Base-by-base conservation (phyloP, 2,888 invertebrate species). In the Harpalus rufipes region DNA sequence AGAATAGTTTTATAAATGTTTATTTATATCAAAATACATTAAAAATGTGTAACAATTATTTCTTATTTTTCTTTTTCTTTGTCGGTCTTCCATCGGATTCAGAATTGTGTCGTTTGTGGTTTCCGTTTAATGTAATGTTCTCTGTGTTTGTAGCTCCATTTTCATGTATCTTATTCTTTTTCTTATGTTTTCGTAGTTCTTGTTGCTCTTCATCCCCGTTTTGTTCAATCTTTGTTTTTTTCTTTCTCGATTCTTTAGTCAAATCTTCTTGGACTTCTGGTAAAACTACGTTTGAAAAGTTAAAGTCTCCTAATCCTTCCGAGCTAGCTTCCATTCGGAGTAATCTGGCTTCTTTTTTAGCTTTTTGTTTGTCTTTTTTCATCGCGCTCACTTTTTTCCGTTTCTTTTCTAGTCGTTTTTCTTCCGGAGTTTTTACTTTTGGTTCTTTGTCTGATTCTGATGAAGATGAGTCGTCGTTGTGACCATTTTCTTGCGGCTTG, bases 311-410 rank as follows among this genome's bases (percentile, higher is more conserved):
- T 0, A 92, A 89, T 58, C 92, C 92, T 87, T 92, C 90, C 0
- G 92, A 91, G 86, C 92, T 90, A 85, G 91, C 90, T 85, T 91
- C 89, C 39, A 91, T 88, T 68, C 92, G 89, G 83, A 92, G 87
- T 85, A 90, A 88, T 85, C 91, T 91, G 16, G 92, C 89, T 88
- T 92, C 91, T 87, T 93, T 93, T 86, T 92, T 93, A 80, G 91
- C 87, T 86, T 91, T 91, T 74, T 91, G 90, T 44, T 90, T 89
- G 56, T 91, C 90, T 83, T 89, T 91, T 58, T 87, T 89, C 85
- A 88, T 89, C 80, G 87, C 87, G 85, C 88, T 89, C 32, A 87
- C 88, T 85, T 90, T 91, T 72, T 88, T 88, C 83, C 89, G 90
- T 86, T 89, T 90, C 85, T 90, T 91, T 51, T 87, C 87, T 59